Evolutionary conservation across 2,113 vertebrate species (phyloP), one percentile per base, ranked within the genome.

Genomic region (Delphinus delphis): DNA sequence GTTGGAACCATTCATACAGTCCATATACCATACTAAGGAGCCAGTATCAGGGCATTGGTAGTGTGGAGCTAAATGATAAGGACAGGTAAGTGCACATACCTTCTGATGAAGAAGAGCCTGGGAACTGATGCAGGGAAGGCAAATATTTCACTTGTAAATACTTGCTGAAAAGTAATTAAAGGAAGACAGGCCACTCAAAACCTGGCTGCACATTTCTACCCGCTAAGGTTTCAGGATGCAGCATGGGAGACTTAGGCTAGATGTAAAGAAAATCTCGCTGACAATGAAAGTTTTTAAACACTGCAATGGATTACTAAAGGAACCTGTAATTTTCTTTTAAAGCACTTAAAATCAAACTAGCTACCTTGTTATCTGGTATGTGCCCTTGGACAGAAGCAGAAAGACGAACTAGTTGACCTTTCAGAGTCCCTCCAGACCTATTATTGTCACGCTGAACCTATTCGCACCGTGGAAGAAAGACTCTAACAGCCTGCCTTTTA

Each of bases 381-480:
- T 96, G 92, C 96, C 97, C 94, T 90, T 95, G 90, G 92, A 91
- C 92, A 96, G 94, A 96, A 89, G 84, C 88, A 95, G 82, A 94
- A 96, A 88, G 95, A 97, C 95, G 92, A 96, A 96, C 97, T 97
- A 92, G 97, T 94, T 97, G 97, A 97, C 96, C 92, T 97, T 96
- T 96, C 90, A 77, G 90, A 92, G 65, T 95, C 84, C 90, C 97
- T 92, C 87, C 71, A 97, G 97, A 92, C 90, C 97, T 96, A 92
- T 95, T 97, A 96, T 94, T 95, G 84, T 97, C 96, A 68, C 26
- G n/a, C 92, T 90, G 95, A 96, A 97, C 84, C 95, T 96, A 95
- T 96, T 96, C 95, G 77, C 88, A 81, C 38, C 7, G 82, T 77
- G 53, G 44, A 97, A 92, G 88, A 97, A 96, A 97, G 85, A 67